Evolutionary conservation across 1,140 invertebrate species (phyloP).

Genomic region (Leptoteleia sp.): DNA sequence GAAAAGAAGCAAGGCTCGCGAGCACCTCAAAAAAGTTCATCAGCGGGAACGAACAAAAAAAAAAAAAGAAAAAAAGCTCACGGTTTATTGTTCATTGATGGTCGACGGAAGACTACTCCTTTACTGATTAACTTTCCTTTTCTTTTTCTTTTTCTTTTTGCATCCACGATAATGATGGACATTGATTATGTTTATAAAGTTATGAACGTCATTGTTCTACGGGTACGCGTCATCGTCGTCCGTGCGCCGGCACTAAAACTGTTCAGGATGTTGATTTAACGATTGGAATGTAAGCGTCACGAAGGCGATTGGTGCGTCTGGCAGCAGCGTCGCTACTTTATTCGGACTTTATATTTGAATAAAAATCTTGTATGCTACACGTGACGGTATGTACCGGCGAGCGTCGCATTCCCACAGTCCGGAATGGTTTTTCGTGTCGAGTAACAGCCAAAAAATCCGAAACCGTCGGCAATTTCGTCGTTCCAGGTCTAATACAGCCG

Average conservation of each 20-base stretch:
- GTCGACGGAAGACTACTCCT: not conserved
- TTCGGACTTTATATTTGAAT: too few relatives aligned
- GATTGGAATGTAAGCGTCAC: conserved; percentile 4
- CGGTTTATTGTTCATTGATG: conserved; percentile 16
- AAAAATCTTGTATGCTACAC: too few relatives aligned
- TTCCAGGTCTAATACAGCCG: too few relatives aligned
- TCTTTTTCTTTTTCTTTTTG: too few relatives aligned
- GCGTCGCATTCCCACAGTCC: too few relatives aligned
- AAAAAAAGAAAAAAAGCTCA: too few relatives aligned
- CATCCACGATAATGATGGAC: not conserved
- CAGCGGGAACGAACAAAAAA: not conserved
- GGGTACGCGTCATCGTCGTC: not conserved
- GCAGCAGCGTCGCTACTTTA: too few relatives aligned
- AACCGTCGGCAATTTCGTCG: too few relatives aligned
- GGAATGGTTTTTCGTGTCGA: too few relatives aligned
- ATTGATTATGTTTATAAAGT: conserved; percentile 7
- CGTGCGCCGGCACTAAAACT: conserved; percentile 2
- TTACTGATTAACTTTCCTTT: too few relatives aligned
- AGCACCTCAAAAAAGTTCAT: conserved; percentile 15
- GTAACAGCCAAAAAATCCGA: too few relatives aligned
- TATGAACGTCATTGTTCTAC: not conserved
- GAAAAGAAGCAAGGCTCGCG: not conserved
- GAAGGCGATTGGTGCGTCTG: not conserved
- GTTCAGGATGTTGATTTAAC: not conserved
- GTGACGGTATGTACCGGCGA: too few relatives aligned